Evolutionary conservation across 2,888 invertebrate species (phyloP).

Genomic region (Hyppa rectilinea): DNA sequence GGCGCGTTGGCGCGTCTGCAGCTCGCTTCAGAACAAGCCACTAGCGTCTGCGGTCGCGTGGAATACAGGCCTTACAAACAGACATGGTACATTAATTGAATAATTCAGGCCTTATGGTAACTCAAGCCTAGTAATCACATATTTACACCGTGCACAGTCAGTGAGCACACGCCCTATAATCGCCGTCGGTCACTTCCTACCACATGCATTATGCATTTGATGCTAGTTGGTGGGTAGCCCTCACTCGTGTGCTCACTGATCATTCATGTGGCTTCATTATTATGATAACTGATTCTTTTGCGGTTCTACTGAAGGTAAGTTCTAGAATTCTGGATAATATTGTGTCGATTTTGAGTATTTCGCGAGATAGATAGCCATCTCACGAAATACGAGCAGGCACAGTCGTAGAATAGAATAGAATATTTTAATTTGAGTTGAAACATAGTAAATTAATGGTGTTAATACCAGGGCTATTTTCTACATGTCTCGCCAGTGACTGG

Average conservation of each 20-base stretch:
- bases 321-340: not conserved
- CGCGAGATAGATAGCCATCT: no score
- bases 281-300: not conserved
- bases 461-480: no score
- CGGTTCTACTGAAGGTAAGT: not conserved
- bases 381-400: not conserved
- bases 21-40: not conserved
- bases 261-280: not conserved
- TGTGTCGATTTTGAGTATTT: not conserved
- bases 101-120: conserved; percentile 1
- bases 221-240: not conserved
- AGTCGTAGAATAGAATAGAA: no score
- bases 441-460: no score
- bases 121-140: conserved; percentile 11
- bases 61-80: conserved; percentile 4
- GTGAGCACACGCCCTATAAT: conserved; percentile 54
- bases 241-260: conserved; percentile 29
- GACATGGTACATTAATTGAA: conserved; percentile 10
- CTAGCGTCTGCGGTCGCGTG: not conserved
- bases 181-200: conserved; percentile 33
- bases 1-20: no score
- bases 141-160: conserved; percentile 47
- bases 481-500: no score
- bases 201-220: conserved; percentile 28
- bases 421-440: no score